These are phyloP conservation scores for Emys orbicularis DNA, from an alignment of 2,797 vertebrate species.

Conservation along the genomic window DNA sequence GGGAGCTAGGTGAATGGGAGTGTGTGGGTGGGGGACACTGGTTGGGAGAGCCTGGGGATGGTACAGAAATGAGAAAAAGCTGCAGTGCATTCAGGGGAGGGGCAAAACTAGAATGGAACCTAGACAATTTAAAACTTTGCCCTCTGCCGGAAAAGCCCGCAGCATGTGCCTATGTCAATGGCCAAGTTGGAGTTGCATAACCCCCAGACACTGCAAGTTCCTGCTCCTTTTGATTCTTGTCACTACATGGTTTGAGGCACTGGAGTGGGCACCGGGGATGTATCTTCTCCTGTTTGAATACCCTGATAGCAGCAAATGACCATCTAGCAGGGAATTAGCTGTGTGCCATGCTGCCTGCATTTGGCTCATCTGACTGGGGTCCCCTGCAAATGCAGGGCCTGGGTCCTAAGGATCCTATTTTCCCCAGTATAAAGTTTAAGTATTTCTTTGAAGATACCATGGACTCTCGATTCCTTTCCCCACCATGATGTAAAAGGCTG, in stretches of 20 bases:
- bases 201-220: background rate
- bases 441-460: background rate
- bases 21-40: background rate
- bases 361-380: fast-evolving
- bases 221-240: background rate
- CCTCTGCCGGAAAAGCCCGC: background rate
- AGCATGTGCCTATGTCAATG: fast-evolving
- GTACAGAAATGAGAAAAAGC: background rate
- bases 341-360: fast-evolving
- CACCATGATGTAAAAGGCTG: background rate
- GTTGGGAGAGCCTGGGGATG: background rate
- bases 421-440: background rate
- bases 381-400: background rate
- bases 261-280: background rate
- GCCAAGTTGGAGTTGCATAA: background rate
- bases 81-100: background rate
- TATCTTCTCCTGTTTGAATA: fast-evolving
- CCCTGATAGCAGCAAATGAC: background rate
- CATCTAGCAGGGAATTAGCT: fast-evolving
- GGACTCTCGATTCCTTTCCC: background rate
- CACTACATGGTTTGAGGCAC: fast-evolving
- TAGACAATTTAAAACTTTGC: background rate
- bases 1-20: fast-evolving
- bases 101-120: background rate
- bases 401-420: background rate